A percentile compares a stretch with the other conserved stretches of the same genome.
phyloP scores from a whole-genome alignment of 2,113 vertebrate genomes.

The Microtus oregoni region DNA sequence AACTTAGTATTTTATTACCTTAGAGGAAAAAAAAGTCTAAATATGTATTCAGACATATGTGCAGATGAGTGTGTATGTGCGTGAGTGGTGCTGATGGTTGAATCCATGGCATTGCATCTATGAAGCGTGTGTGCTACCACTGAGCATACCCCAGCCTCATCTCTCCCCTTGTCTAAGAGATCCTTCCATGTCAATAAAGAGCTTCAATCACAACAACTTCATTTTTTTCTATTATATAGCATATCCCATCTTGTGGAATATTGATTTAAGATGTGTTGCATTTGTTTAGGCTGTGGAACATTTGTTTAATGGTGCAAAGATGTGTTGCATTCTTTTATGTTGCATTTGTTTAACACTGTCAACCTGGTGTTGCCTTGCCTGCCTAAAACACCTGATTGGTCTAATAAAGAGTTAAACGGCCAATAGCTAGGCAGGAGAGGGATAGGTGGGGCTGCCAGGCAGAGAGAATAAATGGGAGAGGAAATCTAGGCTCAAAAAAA shows the following conservation, averaged over 20 bases:
- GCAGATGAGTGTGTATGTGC: not conserved
- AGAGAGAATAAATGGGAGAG: too few species aligned
- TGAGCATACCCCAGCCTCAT: not conserved
- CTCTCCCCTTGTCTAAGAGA: not conserved
- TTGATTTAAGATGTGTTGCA: not conserved
- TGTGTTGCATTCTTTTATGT: not conserved
- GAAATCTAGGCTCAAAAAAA: too few species aligned
- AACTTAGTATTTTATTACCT: not conserved
- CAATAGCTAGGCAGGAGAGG: not conserved
- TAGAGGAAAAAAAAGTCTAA: not conserved
- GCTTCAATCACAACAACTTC: slow-evolving; percentile 7
- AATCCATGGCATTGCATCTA: not conserved
- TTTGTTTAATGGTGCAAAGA: not conserved
- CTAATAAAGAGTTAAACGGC: not conserved
- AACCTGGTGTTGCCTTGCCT: not conserved
- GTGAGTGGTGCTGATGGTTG: too few species aligned
- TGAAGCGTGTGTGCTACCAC: not conserved
- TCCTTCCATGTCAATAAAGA: not conserved
- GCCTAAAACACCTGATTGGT: not conserved
- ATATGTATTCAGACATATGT: not conserved
- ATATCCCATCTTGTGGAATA: not conserved
- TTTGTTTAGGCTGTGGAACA: too few species aligned
- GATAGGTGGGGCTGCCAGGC: too few species aligned
- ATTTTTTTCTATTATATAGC: not conserved
- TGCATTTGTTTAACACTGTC: not conserved